phyloP scores from a whole-genome alignment of 2,888 invertebrate species.

The Limenitis camilla region DNA sequence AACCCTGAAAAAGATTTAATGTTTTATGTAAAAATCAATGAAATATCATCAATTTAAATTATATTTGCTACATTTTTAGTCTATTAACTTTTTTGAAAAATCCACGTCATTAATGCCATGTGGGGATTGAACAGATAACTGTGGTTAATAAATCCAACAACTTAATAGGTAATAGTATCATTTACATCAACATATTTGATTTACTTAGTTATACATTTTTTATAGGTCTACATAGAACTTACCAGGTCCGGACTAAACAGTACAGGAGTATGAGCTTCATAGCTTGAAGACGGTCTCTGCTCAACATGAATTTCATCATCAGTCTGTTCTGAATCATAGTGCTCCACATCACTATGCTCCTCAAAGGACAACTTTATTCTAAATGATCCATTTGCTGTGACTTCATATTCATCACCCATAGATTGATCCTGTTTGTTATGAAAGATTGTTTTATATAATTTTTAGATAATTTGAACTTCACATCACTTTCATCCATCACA shows the following conservation, averaged over 20 bases:
- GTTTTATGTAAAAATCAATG: no score
- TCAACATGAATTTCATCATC: slow-evolving; percentile 55
- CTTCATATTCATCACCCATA: slow-evolving; percentile 54
- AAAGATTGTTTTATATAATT: background rate
- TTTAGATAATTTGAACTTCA: no score
- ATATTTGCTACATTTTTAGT: no score
- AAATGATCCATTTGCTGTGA: slow-evolving; percentile 64
- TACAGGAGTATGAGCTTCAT: slow-evolving; percentile 52
- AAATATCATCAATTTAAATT: no score
- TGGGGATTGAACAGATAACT: no score
- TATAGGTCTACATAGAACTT: background rate
- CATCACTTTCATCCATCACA: no score
- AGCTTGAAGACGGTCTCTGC: slow-evolving; percentile 46
- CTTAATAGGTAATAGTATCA: no score
- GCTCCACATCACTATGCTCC: slow-evolving; percentile 61
- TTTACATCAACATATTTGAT: no score
- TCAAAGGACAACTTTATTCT: slow-evolving; percentile 60
- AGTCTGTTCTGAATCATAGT: slow-evolving; percentile 62
- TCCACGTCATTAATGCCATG: no score
- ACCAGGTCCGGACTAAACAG: slow-evolving; percentile 63
- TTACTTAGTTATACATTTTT: background rate
- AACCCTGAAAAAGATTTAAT: no score
- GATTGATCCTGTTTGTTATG: slow-evolving; percentile 49
- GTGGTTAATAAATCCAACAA: no score
- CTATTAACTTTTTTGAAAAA: no score